Evolutionary conservation across 1,140 invertebrate species (phyloP).

Genomic region (Drosophila neocordata): DNA sequence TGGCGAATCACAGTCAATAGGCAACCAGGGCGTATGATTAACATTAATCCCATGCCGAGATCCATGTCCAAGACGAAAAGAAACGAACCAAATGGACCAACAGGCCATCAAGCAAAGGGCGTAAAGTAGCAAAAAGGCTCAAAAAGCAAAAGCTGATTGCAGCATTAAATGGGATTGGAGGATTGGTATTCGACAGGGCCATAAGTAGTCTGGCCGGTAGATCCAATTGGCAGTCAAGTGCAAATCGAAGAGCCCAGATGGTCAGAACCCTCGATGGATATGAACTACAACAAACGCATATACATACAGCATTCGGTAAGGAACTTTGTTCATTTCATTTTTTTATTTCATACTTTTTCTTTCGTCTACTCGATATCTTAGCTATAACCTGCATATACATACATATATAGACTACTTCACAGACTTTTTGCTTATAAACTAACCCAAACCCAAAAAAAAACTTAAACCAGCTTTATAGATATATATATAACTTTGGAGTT

Average conservation of each 20-base stretch:
- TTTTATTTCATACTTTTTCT: background rate
- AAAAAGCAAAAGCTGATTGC: constrained; percentile 73
- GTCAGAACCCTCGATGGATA: background rate
- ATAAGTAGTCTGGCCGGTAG: constrained; percentile 20
- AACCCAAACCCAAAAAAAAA: background rate
- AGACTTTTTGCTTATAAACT: background rate
- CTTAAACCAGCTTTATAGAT: background rate
- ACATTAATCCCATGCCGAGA: constrained; percentile 56
- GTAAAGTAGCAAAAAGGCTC: constrained; percentile 57
- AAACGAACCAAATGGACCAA: background rate
- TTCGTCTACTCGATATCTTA: background rate
- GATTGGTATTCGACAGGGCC: constrained; percentile 9
- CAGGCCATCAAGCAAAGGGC: constrained; percentile 26
- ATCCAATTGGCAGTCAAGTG: constrained; percentile 36
- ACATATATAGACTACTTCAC: background rate
- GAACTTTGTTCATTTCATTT: constrained; percentile 1
- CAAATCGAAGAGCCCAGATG: constrained; percentile 58
- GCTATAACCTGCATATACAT: background rate
- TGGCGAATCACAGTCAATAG: constrained; percentile 14
- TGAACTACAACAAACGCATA: background rate
- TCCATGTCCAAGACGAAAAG: background rate
- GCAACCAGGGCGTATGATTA: constrained; percentile 65
- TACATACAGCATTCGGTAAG: background rate
- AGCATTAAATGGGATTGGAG: constrained; percentile 72
- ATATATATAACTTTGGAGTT: background rate